Percentiles rank a stretch among this genome's conserved stretches.
These are phyloP conservation scores for Teleogryllus occipitalis DNA, from an alignment of 1,140 invertebrate genomes.

Conservation along the genomic window DNA sequence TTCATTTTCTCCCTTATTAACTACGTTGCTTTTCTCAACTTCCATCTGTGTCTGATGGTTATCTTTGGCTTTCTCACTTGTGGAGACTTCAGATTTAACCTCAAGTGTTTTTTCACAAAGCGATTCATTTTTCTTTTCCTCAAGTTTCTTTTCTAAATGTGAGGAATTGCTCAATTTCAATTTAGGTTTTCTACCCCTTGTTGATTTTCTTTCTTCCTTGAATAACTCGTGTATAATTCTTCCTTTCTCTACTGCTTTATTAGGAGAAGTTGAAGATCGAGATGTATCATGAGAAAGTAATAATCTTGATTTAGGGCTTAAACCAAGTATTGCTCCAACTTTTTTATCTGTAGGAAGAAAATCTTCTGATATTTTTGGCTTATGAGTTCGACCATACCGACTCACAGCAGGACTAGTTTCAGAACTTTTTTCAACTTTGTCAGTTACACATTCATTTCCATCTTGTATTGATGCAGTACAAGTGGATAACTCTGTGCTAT, in stretches of 20 bases:
- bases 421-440: not conserved
- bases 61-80: not conserved
- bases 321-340: conserved; percentile 20
- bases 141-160: not conserved
- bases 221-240: not conserved
- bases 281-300: not conserved
- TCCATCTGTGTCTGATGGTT: not conserved
- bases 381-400: conserved; percentile 21
- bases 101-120: not conserved
- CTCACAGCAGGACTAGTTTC: conserved; percentile 16
- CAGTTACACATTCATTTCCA: not conserved
- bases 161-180: not conserved
- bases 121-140: not conserved
- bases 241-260: not conserved
- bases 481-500: not conserved
- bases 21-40: not conserved
- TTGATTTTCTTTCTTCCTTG: conserved; percentile 8
- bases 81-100: not conserved
- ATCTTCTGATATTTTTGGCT: conserved; percentile 23
- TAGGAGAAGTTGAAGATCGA: not conserved
- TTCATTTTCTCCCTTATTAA: not conserved
- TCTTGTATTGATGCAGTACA: not conserved
- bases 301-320: conserved; percentile 13
- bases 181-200: not conserved
- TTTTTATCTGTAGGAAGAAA: conserved; percentile 23